Base-by-base conservation (phyloP, 1,140 invertebrate species). In the Holotrichia oblita region DNA sequence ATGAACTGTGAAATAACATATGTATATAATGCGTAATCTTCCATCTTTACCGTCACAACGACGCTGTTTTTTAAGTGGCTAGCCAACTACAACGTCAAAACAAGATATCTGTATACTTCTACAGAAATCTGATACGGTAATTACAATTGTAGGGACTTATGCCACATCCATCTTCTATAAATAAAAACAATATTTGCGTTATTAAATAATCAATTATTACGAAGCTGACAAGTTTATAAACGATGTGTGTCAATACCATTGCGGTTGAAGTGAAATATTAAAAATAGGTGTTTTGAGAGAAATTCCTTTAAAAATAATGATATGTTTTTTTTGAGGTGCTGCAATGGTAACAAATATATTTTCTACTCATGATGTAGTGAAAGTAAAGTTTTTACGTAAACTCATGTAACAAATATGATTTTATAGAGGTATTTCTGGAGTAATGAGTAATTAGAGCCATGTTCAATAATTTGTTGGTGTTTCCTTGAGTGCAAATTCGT, bases 121-220 rank as follows among this genome's bases (percentile, higher is more conserved):
- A 10, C 22, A 3, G 61, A 69, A 69, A 69, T 69, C 10, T 48
- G 44, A 27, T 34, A 69, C 8, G 22, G 24, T 22, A 69, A 69
- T 69, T 22, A 69, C 61, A 34, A 69, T 27, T 69, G 61, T 27
- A 22, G 61, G 24, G 61, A 69, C 22, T 69, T 69, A 20, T 69
- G 22, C 61, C 61, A 69, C 61, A 27, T 69, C 61, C 61, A 69
- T 69, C 61, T 69, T 34, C 27, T 34, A 22, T 34, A 69, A 69
- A 69, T 34, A 27, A 69, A 22, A 3, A 27, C 22, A 69, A 69
- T 69, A 22, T 69, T 69, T 69, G 22, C 61, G 22, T 69, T 69
- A 69, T 69, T 69, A 69, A 69, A 69, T 69, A 69, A 69, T 69
- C 61, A 69, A 69, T 69, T 69, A 69, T 69, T 69, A 69, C 22